A percentile compares a stretch with the other conserved stretches of the same genome.
phyloP scores from a whole-genome alignment of 2,888 invertebrate species.

The Torymus aiolomorphi region DNA sequence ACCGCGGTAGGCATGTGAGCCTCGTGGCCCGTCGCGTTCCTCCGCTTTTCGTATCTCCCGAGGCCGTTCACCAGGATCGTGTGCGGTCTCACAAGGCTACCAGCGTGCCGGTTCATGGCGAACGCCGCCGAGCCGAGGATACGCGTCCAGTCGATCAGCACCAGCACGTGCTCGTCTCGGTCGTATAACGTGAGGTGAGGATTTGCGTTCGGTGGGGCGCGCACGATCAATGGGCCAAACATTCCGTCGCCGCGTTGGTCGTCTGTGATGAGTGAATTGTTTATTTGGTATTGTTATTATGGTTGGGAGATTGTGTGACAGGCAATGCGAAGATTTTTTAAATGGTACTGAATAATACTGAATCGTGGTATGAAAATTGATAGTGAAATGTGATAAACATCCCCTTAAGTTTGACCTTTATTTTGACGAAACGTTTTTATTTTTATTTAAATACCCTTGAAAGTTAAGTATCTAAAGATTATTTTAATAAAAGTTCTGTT shows the following conservation, averaged over 20 bases:
- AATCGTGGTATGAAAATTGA: too few species aligned
- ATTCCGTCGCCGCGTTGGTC: slow-evolving; percentile 90
- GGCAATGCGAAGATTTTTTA: too few species aligned
- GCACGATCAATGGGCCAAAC: slow-evolving; percentile 83
- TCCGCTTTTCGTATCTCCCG: slow-evolving; percentile 77
- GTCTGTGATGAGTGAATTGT: neutral
- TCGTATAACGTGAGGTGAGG: slow-evolving; percentile 64
- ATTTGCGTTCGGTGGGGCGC: slow-evolving; percentile 82
- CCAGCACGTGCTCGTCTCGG: slow-evolving; percentile 73
- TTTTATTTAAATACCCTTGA: too few species aligned
- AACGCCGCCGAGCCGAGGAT: slow-evolving; percentile 84
- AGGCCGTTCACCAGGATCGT: slow-evolving; percentile 89
- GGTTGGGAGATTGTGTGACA: too few species aligned
- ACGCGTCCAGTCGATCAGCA: slow-evolving; percentile 89
- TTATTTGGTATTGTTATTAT: too few species aligned
- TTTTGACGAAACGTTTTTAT: neutral
- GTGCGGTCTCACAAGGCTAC: slow-evolving; percentile 88
- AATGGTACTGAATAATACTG: too few species aligned
- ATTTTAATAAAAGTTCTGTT: too few species aligned
- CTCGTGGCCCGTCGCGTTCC: neutral
- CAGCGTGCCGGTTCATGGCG: slow-evolving; percentile 87
- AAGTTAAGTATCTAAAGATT: too few species aligned
- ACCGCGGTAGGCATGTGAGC: slow-evolving; percentile 2
- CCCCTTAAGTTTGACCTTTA: too few species aligned
- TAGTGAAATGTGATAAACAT: too few species aligned